These are phyloP conservation scores for Beroe ovata DNA, from an alignment of 37 sponge, comb jelly and placozoan species.

Conservation along the genomic window DNA sequence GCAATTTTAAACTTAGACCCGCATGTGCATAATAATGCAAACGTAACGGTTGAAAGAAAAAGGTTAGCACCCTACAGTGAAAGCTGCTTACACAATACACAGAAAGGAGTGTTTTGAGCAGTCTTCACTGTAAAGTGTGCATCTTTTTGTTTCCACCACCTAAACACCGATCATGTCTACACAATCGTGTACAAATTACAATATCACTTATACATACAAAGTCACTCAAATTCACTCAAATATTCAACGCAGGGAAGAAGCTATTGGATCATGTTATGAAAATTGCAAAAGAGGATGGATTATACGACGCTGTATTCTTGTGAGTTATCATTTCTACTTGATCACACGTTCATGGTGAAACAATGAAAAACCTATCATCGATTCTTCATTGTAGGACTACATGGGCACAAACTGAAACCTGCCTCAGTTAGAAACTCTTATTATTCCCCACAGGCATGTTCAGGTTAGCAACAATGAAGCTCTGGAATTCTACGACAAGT, in stretches of 20 bases:
- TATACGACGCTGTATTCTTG: conserved; percentile 81
- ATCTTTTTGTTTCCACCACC: not conserved
- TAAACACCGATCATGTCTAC: not conserved
- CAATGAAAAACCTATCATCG: no score
- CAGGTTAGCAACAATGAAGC: conserved; percentile 92
- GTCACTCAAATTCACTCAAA: not conserved
- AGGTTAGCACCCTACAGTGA: no score
- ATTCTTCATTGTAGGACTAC: no score
- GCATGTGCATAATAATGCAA: no score
- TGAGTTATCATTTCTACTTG: no score
- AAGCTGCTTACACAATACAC: no score
- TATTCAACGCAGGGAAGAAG: conserved; percentile 73
- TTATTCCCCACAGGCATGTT: conserved; percentile 77
- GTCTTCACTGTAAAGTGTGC: no score
- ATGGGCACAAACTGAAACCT: no score
- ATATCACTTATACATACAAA: conserved; percentile 9
- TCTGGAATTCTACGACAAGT: conserved; percentile 88
- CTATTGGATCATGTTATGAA: conserved; percentile 82
- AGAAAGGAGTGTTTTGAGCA: not conserved
- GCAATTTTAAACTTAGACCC: no score
- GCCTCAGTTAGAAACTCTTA: no score
- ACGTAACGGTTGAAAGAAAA: no score
- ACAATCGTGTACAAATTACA: not conserved
- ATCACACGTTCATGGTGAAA: no score
- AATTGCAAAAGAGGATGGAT: conserved; percentile 72